phyloP scores from a whole-genome alignment of 2,113 vertebrate species.

The Cephalopterus ornatus region DNA sequence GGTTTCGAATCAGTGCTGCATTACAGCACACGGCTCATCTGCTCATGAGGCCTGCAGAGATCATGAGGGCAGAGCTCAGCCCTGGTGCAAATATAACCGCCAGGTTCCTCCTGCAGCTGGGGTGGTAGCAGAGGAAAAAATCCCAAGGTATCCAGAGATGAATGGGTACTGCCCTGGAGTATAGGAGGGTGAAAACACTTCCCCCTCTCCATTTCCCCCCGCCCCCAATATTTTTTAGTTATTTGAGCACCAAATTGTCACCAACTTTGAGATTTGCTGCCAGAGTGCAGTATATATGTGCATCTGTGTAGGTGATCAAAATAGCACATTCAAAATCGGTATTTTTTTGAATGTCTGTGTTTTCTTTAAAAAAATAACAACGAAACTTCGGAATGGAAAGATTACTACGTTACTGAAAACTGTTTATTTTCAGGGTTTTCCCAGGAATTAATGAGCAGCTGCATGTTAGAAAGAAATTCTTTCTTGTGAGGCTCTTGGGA shows the following conservation, averaged over 20 bases:
- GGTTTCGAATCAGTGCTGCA: fast-evolving
- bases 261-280: background rate
- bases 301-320: background rate
- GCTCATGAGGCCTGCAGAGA: background rate
- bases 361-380: background rate
- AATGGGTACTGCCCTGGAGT: background rate
- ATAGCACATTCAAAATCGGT: background rate
- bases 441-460: slow-evolving; percentile 14
- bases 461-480: background rate
- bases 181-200: background rate
- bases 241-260: background rate
- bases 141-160: background rate
- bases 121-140: background rate
- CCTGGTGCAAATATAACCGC: background rate
- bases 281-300: background rate
- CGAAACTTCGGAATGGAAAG: background rate
- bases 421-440: background rate
- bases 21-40: background rate
- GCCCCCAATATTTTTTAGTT: background rate
- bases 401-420: background rate
- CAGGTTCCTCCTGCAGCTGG: background rate
- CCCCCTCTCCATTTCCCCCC: fast-evolving
- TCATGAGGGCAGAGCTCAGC: background rate
- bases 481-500: background rate
- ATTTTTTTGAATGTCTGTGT: background rate